Evolutionary conservation across 2,888 invertebrate species (phyloP).

Genomic region (Hedya salicella): DNA sequence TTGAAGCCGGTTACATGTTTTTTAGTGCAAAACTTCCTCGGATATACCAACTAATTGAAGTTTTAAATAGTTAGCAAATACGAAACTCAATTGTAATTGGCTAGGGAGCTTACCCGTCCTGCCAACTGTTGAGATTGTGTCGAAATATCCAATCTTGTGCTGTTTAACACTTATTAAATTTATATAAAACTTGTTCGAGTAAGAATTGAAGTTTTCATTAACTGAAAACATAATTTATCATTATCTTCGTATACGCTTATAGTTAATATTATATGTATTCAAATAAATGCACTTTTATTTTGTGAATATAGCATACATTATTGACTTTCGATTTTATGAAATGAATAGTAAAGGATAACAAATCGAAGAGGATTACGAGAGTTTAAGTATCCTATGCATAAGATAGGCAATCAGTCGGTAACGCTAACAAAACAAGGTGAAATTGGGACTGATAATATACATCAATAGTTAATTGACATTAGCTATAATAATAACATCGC

Average conservation of each 20-base stretch:
- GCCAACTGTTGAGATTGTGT: constrained; percentile 36
- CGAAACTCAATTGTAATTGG: constrained; percentile 29
- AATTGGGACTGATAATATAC: too few species aligned
- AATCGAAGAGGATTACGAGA: too few species aligned
- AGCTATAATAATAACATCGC: constrained; percentile 49
- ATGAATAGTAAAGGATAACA: too few species aligned
- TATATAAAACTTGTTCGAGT: neutral
- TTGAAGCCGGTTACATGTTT: constrained; percentile 40
- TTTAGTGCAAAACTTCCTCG: constrained; percentile 35
- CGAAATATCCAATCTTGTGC: neutral
- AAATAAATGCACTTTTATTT: too few species aligned
- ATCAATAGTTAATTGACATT: too few species aligned
- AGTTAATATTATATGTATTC: too few species aligned
- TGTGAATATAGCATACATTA: too few species aligned
- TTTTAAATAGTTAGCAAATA: constrained; percentile 40
- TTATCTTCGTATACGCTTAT: too few species aligned
- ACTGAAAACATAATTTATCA: neutral
- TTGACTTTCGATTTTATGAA: too few species aligned
- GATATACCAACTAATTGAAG: constrained; percentile 42
- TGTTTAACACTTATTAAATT: neutral
- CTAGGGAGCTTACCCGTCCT: constrained; percentile 9
- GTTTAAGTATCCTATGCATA: too few species aligned
- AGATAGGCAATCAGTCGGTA: too few species aligned
- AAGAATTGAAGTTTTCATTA: neutral
- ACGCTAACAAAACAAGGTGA: too few species aligned